These are phyloP conservation scores for Hydractinia symbiolongicarpus DNA, from an alignment of 30 jellyfish, hydroid and myxozoan species.

Conservation along the genomic window DNA sequence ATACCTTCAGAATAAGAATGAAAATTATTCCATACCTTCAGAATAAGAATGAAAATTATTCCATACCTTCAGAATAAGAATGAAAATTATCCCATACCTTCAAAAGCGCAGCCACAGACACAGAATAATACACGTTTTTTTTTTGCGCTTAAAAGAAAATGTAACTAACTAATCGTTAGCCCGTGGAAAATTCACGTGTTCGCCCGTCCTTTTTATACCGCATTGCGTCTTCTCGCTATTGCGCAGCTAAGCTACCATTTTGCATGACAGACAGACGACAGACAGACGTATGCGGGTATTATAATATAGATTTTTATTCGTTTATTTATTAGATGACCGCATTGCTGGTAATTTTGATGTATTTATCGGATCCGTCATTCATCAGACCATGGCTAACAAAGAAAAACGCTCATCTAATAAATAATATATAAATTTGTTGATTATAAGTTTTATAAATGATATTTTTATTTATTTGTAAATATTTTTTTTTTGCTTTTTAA, in stretches of 20 bases:
- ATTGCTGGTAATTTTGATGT: slow-evolving; percentile 13
- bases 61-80: not conserved
- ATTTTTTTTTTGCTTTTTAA: too few species aligned
- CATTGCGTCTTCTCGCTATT: too few species aligned
- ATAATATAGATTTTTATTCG: not conserved
- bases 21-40: not conserved
- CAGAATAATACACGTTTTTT: too few species aligned
- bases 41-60: not conserved
- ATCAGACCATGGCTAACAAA: not conserved
- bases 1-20: not conserved
- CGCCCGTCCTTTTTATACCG: too few species aligned
- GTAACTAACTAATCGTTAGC: too few species aligned
- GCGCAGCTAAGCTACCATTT: too few species aligned
- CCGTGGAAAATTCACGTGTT: too few species aligned
- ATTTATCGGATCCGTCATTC: slow-evolving; percentile 6
- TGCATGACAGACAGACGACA: not conserved
- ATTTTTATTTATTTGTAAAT: too few species aligned
- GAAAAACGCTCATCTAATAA: too few species aligned
- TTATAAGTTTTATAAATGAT: too few species aligned
- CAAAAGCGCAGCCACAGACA: not conserved
- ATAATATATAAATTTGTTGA: too few species aligned
- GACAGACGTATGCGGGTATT: not conserved
- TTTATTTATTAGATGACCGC: slow-evolving; percentile 7
- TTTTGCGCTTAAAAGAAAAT: too few species aligned
- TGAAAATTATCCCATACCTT: not conserved